phyloP scores from a whole-genome alignment of 2,797 vertebrate genomes.

The Chanos chanos region DNA sequence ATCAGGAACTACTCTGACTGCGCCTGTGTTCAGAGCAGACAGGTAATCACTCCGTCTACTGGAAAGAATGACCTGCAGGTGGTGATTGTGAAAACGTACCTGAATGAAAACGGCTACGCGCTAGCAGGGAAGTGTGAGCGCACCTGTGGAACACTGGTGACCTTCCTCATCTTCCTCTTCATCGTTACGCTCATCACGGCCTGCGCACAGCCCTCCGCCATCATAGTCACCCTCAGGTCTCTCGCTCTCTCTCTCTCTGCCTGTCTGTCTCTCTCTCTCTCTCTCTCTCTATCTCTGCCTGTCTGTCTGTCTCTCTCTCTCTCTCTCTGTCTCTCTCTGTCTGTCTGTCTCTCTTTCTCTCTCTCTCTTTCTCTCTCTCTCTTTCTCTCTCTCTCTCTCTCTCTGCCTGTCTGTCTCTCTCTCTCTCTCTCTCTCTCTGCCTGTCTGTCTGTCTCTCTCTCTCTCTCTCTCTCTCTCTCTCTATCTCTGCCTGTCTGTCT shows the following conservation, averaged over 20 bases:
- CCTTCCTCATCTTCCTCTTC: conserved; percentile 94
- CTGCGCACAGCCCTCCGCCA: conserved; percentile 92
- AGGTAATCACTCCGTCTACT: conserved; percentile 90
- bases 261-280: neutral
- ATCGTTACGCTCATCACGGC: conserved; percentile 97
- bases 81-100: conserved; percentile 94
- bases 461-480: no score
- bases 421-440: no score
- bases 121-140: conserved; percentile 90
- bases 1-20: conserved; percentile 93
- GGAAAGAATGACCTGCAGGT: conserved; percentile 87
- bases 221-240: conserved; percentile 96
- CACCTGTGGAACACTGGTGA: conserved; percentile 91
- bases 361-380: no score
- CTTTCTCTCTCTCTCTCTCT: no score
- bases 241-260: neutral
- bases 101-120: conserved; percentile 92
- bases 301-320: no score
- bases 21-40: conserved; percentile 91
- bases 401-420: no score
- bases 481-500: no score
- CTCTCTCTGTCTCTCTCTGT: no score
- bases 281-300: neutral
- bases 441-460: no score
- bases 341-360: no score